Evolutionary conservation across 2,888 invertebrate species (phyloP).

Genomic region (Parthenolecanium corni): DNA sequence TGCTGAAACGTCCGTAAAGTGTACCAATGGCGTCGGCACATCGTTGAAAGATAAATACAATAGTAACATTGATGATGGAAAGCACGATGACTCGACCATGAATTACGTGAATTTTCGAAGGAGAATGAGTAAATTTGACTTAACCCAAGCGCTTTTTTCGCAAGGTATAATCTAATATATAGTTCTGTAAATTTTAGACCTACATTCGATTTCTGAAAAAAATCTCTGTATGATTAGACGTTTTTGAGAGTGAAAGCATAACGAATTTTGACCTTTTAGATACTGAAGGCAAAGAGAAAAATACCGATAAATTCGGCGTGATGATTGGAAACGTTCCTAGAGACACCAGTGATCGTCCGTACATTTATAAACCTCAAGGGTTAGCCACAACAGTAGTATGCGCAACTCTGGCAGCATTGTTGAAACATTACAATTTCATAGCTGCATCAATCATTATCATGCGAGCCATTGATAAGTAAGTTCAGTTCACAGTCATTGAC

Average conservation of each 20-base stretch:
- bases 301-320: not conserved
- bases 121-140: conserved; percentile 10
- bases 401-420: conserved; percentile 12
- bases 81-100: conserved; percentile 11
- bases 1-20: conserved; percentile 6
- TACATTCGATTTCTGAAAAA: too few relatives aligned
- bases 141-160: conserved; percentile 16
- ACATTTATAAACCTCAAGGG: conserved; percentile 16
- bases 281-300: not conserved
- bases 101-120: conserved; percentile 12
- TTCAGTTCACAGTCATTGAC: not conserved
- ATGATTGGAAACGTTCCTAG: conserved; percentile 23
- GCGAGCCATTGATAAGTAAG: conserved; percentile 20
- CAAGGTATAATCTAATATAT: conserved; percentile 13
- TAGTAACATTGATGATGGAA: not conserved
- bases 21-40: not conserved
- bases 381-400: conserved; percentile 21
- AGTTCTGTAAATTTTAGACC: too few relatives aligned
- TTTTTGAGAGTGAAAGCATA: conserved; percentile 5
- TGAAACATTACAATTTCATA: conserved; percentile 20
- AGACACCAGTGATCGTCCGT: conserved; percentile 11
- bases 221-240: too few relatives aligned
- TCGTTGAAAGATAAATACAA: not conserved
- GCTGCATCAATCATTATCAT: conserved; percentile 22
- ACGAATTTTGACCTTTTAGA: not conserved